Evolutionary conservation across 2,113 vertebrate genomes (phyloP), one percentile per base, ranked within the genome.

Genomic region (Zosterops japonicus): DNA sequence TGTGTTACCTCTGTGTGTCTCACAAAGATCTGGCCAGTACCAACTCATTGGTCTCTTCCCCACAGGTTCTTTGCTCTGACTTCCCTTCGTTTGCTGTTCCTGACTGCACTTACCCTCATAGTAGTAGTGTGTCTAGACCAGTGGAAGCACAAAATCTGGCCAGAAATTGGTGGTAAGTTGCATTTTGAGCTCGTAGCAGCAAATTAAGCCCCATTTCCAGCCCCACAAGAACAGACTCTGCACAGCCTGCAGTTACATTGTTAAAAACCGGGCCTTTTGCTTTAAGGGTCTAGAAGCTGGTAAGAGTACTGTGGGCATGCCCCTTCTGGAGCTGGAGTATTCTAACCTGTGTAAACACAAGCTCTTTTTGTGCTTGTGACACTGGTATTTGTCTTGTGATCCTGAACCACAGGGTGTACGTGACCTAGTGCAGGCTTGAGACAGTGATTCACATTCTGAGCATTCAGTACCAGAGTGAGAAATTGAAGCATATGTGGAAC

Each of bases 121-220:
- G 60, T 99, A 64, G 18, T 98, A 16, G 97, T 99, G 67, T 99
- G 98, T 95, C 83, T 98, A 28, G 99, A 99, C 95, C 98, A 98
- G 53, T 99, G 99, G 99, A 99, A 98, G 93, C 98, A 94, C 95
- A 99, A 98, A 97, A 99, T 99, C 93, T 99, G 99, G 99, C 99
- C 98, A 67, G 97, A 98, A 97, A 98, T 99, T 82, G 97, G 93
- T 98, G 98, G 99, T 99, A 93, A 97, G 97, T 95, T 89, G 10
- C 39, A 8, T 81, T 91, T 89, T 82, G 39, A 83, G 47, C 22
- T 20, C 28, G 13, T 56, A n/a, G 6, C 33, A 57, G 18, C 31
- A 84, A 42, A 33, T 41, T 8, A 18, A 41, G 39, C 2, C 0
- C 19, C 0, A 0, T 2, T 52, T 76, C 50, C 64, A 77, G 46